Conservation (phyloP, 2,113 vertebrate genomes). For the Apteryx mantelli region DNA sequence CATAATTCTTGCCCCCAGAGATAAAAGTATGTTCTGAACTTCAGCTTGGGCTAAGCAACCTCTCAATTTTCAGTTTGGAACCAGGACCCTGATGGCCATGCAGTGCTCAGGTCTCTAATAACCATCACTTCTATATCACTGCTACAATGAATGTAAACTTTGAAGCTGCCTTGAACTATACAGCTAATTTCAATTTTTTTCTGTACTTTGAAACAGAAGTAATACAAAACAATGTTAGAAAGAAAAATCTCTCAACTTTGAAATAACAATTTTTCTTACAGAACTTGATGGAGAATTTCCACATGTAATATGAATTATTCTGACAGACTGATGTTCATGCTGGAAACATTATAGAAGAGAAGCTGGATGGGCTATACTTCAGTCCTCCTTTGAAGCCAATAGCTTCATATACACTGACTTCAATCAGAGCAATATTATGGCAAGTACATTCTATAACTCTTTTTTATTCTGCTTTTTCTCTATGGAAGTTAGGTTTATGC, state of each 20-base stretch:
- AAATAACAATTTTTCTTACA: background rate
- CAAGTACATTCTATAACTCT: background rate
- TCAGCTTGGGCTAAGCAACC: slow-evolving; percentile 9
- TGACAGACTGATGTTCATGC: slow-evolving; percentile 3
- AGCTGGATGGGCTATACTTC: background rate
- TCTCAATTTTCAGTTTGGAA: slow-evolving; percentile 7
- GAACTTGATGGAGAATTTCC: background rate
- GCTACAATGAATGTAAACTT: slow-evolving; percentile 1
- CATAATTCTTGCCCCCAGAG: background rate
- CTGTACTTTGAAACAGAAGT: background rate
- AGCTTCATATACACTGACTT: background rate
- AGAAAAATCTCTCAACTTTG: background rate
- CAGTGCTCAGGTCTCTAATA: slow-evolving; percentile 44
- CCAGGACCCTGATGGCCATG: slow-evolving; percentile 26
- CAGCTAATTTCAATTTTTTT: background rate
- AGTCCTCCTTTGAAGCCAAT: background rate
- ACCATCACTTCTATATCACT: slow-evolving; percentile 33
- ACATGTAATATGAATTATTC: slow-evolving; percentile 10
- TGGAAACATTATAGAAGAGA: background rate
- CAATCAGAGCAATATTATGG: background rate
- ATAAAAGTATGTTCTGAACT: slow-evolving; percentile 29
- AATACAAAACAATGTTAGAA: background rate
- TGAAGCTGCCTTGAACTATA: slow-evolving; percentile 18
- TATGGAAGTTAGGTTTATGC: background rate
- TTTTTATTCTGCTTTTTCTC: background rate